Base-by-base conservation (phyloP, 1,140 invertebrate species). In the Caenorhabditis latens region DNA sequence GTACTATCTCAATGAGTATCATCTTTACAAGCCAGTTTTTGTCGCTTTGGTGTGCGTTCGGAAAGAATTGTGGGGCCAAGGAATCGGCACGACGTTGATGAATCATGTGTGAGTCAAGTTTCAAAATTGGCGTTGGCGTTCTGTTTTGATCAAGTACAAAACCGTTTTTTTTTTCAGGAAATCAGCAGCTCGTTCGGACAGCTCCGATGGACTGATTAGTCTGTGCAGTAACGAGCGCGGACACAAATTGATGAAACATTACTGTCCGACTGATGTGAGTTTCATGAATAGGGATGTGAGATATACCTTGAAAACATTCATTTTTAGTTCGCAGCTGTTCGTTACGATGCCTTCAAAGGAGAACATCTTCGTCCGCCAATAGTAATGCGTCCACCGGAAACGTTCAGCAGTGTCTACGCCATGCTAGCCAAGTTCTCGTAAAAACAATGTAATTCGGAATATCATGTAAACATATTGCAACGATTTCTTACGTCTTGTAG, bases 1-100 rank as follows among this genome's bases (percentile, higher is more conserved):
- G 32, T 88, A 79, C 67, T 84, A 88, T 55, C 53, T 85, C 61
- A 84, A 88, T 32, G 83, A 88, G 87, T 14, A 53, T n/a, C 50
- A 43, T 53, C 21, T 86, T 4, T n/a, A 6, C 21, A 86, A 86
- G 50, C 86, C 86, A 9, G 86, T 84, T 2, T 84, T 84, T 58
- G 61, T 84, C 46, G 84, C 84, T 21, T 9, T 84, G 7, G 46
- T 84, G 13, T 84, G 84, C 40, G 84, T 84, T 65, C 58, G 84
- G 21, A 50, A 61, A 63, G 57, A 63, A 24, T 50, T 63, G 24
- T 84, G 84, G 84, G 84, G 84, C 5, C 84, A 32, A n/a, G 84
- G 84, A 65, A 84, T 84, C 16, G 84, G 84, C 9, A 63, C 40
- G 16, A 43, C 55, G 11, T 43, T 84, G 40, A 53, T 84, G 57